phyloP scores from a whole-genome alignment of 2,797 vertebrate species.

The Dicrostonyx torquatus region DNA sequence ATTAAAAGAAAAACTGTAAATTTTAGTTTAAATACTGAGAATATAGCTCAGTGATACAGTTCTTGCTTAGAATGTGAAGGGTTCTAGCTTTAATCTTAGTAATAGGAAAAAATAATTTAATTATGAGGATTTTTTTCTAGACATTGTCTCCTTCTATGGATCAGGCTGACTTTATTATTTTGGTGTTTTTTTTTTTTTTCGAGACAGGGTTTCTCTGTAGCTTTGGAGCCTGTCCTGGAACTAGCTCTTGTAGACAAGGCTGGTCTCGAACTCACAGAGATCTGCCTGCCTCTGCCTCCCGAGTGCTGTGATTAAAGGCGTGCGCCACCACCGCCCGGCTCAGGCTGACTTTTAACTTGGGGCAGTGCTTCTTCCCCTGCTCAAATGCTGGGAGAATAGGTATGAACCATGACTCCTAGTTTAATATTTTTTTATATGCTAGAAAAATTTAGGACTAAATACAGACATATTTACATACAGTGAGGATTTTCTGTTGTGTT shows the following conservation, averaged over 20 bases:
- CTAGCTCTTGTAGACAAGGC: no score
- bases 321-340: no score
- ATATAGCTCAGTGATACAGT: background rate
- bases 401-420: background rate
- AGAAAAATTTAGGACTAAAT: background rate
- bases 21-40: background rate
- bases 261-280: no score
- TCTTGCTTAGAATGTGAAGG: background rate
- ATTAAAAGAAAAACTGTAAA: background rate
- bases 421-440: conserved; percentile 5
- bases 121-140: background rate
- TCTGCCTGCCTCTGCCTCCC: no score
- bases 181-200: no score
- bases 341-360: background rate
- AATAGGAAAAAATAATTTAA: background rate
- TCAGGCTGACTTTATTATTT: background rate
- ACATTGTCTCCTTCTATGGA: background rate
- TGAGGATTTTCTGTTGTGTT: background rate
- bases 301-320: no score
- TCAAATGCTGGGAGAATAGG: no score
- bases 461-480: background rate
- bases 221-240: no score
- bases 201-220: no score
- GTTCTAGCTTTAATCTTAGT: background rate
- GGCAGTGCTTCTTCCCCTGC: background rate